These are phyloP conservation scores for Polypedilum vanderplanki DNA, from an alignment of 1,140 invertebrate species.

Conservation along the genomic window DNA sequence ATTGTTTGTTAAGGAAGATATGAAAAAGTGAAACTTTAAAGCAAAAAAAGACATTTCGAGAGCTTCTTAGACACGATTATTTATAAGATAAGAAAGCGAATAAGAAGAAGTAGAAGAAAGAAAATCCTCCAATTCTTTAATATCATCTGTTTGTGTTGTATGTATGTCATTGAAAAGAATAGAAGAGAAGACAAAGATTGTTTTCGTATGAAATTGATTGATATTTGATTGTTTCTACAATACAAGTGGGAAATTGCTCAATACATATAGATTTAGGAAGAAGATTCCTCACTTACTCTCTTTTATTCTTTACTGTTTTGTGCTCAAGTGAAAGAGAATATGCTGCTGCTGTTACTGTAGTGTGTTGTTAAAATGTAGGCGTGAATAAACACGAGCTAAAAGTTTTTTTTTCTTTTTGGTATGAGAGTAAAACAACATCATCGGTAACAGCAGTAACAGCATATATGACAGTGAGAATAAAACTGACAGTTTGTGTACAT, in stretches of 20 bases:
- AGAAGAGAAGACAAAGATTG: background rate
- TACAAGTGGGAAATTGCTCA: background rate
- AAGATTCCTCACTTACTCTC: background rate
- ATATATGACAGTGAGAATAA: background rate
- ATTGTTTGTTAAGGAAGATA: no score
- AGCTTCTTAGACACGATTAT: no score
- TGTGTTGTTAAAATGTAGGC: background rate
- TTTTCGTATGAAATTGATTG: slow-evolving; percentile 14
- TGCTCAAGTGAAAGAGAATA: no score
- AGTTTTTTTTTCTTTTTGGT: background rate
- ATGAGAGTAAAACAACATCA: background rate
- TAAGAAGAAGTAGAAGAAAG: background rate
- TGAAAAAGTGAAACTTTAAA: no score
- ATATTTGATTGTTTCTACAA: slow-evolving; percentile 14
- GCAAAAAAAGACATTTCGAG: no score
- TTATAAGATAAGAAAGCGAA: background rate
- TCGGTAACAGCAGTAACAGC: background rate
- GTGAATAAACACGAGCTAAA: slow-evolving; percentile 4
- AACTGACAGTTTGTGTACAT: background rate
- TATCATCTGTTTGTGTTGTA: background rate
- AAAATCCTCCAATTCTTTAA: background rate
- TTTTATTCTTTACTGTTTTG: no score
- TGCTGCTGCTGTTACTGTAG: no score
- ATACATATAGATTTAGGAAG: background rate
- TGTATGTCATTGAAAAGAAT: background rate